These are phyloP conservation scores for Aphaenogaster ashmeadi DNA, from an alignment of 1,140 invertebrate species.

Conservation along the genomic window DNA sequence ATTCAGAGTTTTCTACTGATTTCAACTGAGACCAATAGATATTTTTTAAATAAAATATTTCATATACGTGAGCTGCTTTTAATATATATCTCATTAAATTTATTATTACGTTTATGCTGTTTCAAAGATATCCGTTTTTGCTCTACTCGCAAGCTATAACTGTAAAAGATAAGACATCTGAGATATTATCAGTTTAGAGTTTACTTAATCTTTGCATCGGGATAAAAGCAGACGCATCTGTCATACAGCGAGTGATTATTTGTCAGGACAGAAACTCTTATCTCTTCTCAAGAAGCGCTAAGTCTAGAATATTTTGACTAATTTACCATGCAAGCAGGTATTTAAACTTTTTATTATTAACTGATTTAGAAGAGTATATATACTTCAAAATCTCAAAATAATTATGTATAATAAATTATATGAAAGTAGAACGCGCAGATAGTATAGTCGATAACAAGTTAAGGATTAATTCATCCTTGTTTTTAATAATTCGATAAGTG, in stretches of 20 bases:
- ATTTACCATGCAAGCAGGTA: slow-evolving; percentile 22
- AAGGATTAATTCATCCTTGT: neutral
- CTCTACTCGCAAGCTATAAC: neutral
- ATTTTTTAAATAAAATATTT: neutral
- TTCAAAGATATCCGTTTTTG: slow-evolving; percentile 8
- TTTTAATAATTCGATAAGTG: neutral
- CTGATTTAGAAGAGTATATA: neutral
- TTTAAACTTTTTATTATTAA: neutral
- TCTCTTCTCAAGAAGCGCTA: neutral
- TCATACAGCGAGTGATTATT: slow-evolving; percentile 7
- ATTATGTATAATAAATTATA: neutral
- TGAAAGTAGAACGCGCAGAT: neutral
- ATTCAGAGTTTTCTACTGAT: neutral
- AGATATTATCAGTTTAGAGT: slow-evolving; percentile 32
- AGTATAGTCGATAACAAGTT: neutral
- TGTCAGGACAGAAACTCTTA: slow-evolving; percentile 1
- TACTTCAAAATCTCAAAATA: neutral
- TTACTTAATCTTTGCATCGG: slow-evolving; percentile 31
- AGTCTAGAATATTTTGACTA: neutral
- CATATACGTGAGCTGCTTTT: neutral
- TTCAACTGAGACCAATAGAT: neutral
- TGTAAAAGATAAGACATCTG: slow-evolving; percentile 25
- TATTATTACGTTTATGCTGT: neutral
- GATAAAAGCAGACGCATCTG: slow-evolving; percentile 40
- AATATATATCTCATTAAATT: neutral